phyloP scores from a whole-genome alignment of 2,888 invertebrate species.

The Trichopria drosophilae region DNA sequence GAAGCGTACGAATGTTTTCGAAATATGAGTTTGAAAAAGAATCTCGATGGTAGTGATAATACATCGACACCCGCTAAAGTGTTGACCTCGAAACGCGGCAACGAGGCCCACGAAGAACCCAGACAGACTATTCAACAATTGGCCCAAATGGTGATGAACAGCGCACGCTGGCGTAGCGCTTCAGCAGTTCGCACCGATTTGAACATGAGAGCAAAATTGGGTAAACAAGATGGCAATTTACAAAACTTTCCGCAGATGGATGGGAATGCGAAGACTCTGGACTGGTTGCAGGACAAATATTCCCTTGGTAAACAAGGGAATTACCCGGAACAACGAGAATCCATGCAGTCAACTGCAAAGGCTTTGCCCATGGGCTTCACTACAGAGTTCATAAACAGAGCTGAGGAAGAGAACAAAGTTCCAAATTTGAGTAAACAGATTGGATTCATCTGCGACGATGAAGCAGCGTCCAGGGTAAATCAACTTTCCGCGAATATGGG shows the following conservation, averaged over 20 bases:
- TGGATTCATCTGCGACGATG: slow-evolving; percentile 30
- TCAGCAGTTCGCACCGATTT: background rate
- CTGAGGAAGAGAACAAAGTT: slow-evolving; percentile 1
- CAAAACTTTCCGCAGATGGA: slow-evolving; percentile 20
- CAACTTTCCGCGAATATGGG: slow-evolving; percentile 28
- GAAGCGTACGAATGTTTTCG: slow-evolving; percentile 49
- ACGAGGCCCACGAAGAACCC: slow-evolving; percentile 36
- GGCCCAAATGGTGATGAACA: slow-evolving; percentile 54
- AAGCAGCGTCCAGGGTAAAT: slow-evolving; percentile 16
- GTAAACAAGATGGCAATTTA: background rate
- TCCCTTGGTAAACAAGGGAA: slow-evolving; percentile 34
- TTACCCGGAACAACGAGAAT: background rate
- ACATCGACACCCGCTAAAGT: slow-evolving; percentile 53
- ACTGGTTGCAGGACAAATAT: slow-evolving; percentile 47
- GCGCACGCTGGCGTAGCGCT: slow-evolving; percentile 50
- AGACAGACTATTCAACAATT: slow-evolving; percentile 53
- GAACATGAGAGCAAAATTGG: background rate
- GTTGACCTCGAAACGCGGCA: slow-evolving; percentile 5
- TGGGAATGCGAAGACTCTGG: slow-evolving; percentile 40
- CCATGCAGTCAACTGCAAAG: slow-evolving; percentile 8
- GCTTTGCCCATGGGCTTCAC: slow-evolving; percentile 28
- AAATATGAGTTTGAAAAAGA: slow-evolving; percentile 36
- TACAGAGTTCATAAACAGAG: slow-evolving; percentile 13
- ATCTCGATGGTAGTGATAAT: slow-evolving; percentile 43
- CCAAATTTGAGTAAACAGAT: slow-evolving; percentile 22